Base-by-base conservation (phyloP, 2,888 invertebrate genomes). In the Pheosia gnoma region DNA sequence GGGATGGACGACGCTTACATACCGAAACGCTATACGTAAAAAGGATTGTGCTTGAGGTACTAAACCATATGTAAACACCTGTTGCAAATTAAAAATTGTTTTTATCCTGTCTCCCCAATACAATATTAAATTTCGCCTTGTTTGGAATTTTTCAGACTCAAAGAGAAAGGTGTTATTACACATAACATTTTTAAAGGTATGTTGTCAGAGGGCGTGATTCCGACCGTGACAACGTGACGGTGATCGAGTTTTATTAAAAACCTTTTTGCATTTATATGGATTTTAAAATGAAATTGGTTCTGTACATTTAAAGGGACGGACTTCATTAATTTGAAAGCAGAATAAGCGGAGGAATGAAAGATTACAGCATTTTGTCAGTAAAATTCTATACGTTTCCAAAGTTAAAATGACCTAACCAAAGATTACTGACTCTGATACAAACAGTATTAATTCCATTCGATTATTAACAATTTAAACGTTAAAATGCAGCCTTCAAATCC, bases 211-310 rank as follows among this genome's bases (percentile, higher is more conserved):
- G 58, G 51, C 43, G 41, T 57, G 56, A 62, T 60, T 59, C 64
- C 56, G 52, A 41, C 63, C 53, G 38, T 45, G 36, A 11, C 41
- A 56, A 52, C 53, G 59, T 45, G 62, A 52, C 51, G 41, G 51
- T 39, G 39, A 56, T 43, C 47, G 60, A 49, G 59, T 70, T 65
- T 70, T 63, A 66, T 63, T 66, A 51, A 25, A 72, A 72, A 67
- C 70, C 58, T 37, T 45, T 70, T 70, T 67, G 63, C 64, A 70
- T 73, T 59, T 66, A 59, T 60, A 58, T 65, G 60, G 54, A 60
- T 60, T 70, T 62, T 43, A 43, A 59, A 60, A 61, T 60, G 63
- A 54, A 37, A 5, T 54, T 6, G 38, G 38, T 54, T 54, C n/a
- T 36, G 38, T n/a, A 38, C 11, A 6, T 54, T 10, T 38, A 38